A percentile compares a stretch with the other conserved stretches of the same genome.
phyloP scores from a whole-genome alignment of 2,113 vertebrate genomes.

The Stigmatopora argus region DNA sequence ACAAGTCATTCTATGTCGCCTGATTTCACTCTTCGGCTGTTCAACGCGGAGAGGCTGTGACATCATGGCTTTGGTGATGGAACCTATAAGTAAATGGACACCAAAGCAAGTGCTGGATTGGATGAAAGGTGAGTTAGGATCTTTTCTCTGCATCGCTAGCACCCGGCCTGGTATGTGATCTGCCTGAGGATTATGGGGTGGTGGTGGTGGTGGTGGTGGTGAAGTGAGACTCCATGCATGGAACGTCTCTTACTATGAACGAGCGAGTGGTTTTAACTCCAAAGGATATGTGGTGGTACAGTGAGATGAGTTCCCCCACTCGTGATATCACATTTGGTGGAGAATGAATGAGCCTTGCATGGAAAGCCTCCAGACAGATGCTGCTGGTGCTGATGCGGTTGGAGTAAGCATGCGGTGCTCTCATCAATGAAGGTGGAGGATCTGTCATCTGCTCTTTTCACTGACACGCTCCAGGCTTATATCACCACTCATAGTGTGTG shows the following conservation, averaged over 20 bases:
- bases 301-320: slow-evolving; percentile 27
- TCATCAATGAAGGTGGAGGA: slow-evolving; percentile 51
- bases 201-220: slow-evolving; percentile 7
- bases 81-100: slow-evolving; percentile 91
- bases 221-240: slow-evolving; percentile 35
- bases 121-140: slow-evolving; percentile 80
- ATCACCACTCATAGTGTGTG: slow-evolving; percentile 11
- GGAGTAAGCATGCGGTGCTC: slow-evolving; percentile 28
- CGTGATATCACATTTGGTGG: slow-evolving; percentile 37
- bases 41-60: slow-evolving; percentile 74
- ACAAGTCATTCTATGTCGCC: slow-evolving; percentile 57
- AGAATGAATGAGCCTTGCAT: slow-evolving; percentile 38
- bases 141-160: slow-evolving; percentile 20
- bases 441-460: slow-evolving; percentile 36
- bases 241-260: slow-evolving; percentile 39
- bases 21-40: slow-evolving; percentile 61
- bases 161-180: slow-evolving; percentile 24
- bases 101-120: slow-evolving; percentile 87
- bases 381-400: slow-evolving; percentile 28
- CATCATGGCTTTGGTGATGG: slow-evolving; percentile 87
- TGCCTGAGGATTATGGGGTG: slow-evolving; percentile 21
- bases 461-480: slow-evolving; percentile 31
- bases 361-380: slow-evolving; percentile 38
- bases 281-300: slow-evolving; percentile 19
- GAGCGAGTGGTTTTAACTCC: background rate